phyloP scores from a whole-genome alignment of 2,113 vertebrate species.

The Apodemus speciosus region DNA sequence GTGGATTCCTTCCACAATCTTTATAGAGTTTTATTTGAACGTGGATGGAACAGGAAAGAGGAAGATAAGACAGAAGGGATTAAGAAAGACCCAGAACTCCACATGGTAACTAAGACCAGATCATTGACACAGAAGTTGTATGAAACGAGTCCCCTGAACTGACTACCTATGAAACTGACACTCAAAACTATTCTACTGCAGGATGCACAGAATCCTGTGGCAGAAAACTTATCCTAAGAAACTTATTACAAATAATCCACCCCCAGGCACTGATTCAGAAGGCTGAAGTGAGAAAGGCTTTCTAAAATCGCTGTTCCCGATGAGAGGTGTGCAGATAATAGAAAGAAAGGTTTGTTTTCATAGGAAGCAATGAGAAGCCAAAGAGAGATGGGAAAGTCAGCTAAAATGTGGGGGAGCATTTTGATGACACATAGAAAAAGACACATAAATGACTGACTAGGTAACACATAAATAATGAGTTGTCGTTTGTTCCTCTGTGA shows the following conservation, averaged over 20 bases:
- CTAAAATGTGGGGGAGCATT: not conserved
- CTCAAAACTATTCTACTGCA: not conserved
- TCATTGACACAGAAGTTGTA: not conserved
- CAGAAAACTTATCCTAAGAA: not conserved
- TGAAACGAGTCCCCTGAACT: not conserved
- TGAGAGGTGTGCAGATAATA: not conserved
- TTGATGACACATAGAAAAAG: not conserved
- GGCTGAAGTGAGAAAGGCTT: not conserved
- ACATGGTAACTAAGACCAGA: not conserved
- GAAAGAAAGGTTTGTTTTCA: not conserved
- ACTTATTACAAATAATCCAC: conserved; percentile 35
- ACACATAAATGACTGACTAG: not conserved
- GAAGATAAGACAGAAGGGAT: not conserved
- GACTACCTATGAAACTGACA: not conserved
- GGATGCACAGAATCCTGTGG: not conserved
- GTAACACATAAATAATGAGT: not conserved
- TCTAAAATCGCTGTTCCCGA: not conserved
- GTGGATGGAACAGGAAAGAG: not conserved
- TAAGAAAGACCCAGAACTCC: not conserved
- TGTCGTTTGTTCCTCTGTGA: not conserved
- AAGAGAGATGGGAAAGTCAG: not conserved
- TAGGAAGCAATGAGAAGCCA: not conserved
- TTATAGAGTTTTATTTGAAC: not conserved
- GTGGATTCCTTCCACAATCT: not conserved
- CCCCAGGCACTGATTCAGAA: not conserved